Evolutionary conservation across 1,140 invertebrate species (phyloP).

Genomic region (Pogonognathellus flavescens): DNA sequence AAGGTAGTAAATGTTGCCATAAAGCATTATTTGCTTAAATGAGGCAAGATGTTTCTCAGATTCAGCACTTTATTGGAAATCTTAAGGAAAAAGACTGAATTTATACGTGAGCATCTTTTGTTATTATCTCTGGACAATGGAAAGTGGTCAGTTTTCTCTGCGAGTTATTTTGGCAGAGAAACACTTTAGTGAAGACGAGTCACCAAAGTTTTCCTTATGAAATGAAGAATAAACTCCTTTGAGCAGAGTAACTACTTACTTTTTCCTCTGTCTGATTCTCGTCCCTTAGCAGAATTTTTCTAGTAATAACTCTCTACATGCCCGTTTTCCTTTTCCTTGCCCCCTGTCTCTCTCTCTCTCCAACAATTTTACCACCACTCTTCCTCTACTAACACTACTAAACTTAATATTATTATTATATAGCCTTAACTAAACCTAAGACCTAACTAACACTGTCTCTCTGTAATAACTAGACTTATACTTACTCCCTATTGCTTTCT

Average conservation of each 20-base stretch:
- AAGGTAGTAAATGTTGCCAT: slow-evolving; percentile 31
- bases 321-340: not conserved
- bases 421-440: too few species aligned
- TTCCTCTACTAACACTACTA: too few species aligned
- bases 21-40: slow-evolving; percentile 43
- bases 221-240: slow-evolving; percentile 39
- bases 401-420: too few species aligned
- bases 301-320: not conserved
- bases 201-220: slow-evolving; percentile 35
- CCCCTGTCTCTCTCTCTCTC: too few species aligned
- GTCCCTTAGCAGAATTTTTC: not conserved
- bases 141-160: slow-evolving; percentile 37
- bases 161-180: slow-evolving; percentile 40
- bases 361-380: too few species aligned
- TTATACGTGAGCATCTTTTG: slow-evolving; percentile 40
- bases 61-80: slow-evolving; percentile 53
- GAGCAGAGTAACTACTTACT: not conserved
- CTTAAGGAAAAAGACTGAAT: slow-evolving; percentile 40
- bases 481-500: too few species aligned
- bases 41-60: slow-evolving; percentile 41
- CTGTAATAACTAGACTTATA: too few species aligned
- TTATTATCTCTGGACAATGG: slow-evolving; percentile 41
- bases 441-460: too few species aligned
- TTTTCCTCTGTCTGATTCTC: not conserved
- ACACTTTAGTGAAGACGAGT: slow-evolving; percentile 43